Evolutionary conservation across 2,113 vertebrate species (phyloP).

Genomic region (Scytalopus superciliaris): DNA sequence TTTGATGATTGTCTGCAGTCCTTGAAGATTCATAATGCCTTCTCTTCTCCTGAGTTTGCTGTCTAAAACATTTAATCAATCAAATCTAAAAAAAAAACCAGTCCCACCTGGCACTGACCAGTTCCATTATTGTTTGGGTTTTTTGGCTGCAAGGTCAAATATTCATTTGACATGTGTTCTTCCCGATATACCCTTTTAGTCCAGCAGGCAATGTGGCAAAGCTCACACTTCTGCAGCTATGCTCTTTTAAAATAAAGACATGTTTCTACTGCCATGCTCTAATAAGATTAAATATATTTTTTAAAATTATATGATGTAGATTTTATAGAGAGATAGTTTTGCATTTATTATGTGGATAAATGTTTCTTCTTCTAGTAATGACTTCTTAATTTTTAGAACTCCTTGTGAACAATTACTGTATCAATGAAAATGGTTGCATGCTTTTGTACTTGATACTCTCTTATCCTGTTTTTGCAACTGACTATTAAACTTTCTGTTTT

Average conservation of each 20-base stretch:
- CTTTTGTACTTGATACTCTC: background rate
- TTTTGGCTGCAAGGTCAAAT: background rate
- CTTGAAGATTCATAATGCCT: background rate
- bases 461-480: background rate
- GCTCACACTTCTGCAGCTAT: background rate
- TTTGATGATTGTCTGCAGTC: background rate
- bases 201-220: background rate
- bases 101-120: background rate
- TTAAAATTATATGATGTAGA: background rate
- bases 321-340: background rate
- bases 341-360: background rate
- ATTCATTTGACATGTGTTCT: background rate
- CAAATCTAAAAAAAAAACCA: background rate
- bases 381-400: constrained; percentile 24
- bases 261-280: background rate
- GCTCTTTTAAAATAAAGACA: background rate
- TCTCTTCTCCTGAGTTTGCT: background rate
- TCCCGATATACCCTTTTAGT: background rate
- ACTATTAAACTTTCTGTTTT: background rate
- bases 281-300: background rate
- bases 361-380: background rate
- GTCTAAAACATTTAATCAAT: background rate
- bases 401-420: background rate
- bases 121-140: background rate
- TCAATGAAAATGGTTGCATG: background rate